These are phyloP conservation scores for Xiphophorus couchianus DNA, from an alignment of 2,113 vertebrate species.

Conservation along the genomic window DNA sequence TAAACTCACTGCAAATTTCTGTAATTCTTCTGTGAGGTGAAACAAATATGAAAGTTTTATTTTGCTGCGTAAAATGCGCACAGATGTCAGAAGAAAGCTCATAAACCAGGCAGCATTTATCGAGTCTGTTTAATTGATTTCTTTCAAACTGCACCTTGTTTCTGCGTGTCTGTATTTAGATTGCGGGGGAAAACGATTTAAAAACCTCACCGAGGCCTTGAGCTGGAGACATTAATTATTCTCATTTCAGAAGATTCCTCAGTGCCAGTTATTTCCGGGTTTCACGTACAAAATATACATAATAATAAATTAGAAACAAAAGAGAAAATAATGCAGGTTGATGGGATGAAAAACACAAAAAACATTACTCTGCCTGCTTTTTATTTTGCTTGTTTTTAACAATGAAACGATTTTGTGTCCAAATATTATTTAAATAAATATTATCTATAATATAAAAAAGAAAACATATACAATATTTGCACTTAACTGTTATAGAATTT, in stretches of 20 bases:
- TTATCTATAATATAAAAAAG: too few species aligned
- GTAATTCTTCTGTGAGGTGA: constrained; percentile 13
- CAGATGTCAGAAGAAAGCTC: constrained; percentile 29
- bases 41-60: constrained; percentile 46
- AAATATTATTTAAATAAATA: too few species aligned
- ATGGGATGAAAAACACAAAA: background rate
- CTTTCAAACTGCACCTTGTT: constrained; percentile 45
- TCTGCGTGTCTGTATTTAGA: constrained; percentile 40
- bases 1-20: constrained; percentile 48
- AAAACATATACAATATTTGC: too few species aligned
- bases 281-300: background rate
- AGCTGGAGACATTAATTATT: background rate
- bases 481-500: too few species aligned
- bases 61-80: constrained; percentile 36
- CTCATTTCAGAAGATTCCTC: background rate
- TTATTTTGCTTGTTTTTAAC: too few species aligned
- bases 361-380: too few species aligned
- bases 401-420: too few species aligned
- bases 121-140: constrained; percentile 66
- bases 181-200: constrained; percentile 42
- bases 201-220: constrained; percentile 46
- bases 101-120: constrained; percentile 57
- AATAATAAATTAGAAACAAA: background rate
- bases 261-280: background rate
- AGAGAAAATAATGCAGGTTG: background rate